Evolutionary conservation across 2,888 invertebrate genomes (phyloP).

Genomic region (Ichneumoninae sp.): DNA sequence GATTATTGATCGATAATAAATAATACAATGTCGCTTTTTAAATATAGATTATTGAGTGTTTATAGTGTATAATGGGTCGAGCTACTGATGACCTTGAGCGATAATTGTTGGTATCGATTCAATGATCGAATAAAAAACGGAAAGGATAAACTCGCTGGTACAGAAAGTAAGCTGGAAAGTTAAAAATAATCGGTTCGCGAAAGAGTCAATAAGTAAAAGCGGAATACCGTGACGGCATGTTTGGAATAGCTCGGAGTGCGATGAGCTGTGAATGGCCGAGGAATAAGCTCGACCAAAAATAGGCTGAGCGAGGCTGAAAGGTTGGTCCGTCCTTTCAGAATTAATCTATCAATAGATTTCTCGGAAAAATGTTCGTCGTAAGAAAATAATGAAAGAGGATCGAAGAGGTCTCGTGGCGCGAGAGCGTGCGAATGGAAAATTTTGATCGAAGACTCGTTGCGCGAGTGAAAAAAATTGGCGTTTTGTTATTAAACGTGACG

Average conservation of each 20-base stretch:
- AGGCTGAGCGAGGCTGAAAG: constrained; percentile 7
- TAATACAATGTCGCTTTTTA: too few relatives aligned
- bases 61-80: neutral
- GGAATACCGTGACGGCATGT: constrained; percentile 10
- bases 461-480: constrained; percentile 19
- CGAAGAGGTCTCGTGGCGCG: neutral
- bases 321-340: constrained; percentile 24
- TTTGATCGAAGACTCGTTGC: neutral
- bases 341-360: constrained; percentile 50
- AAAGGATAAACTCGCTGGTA: neutral
- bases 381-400: neutral
- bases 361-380: constrained; percentile 25
- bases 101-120: neutral
- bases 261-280: constrained; percentile 23
- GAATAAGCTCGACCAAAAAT: constrained; percentile 27
- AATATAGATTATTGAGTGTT: neutral
- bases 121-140: neutral
- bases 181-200: neutral
- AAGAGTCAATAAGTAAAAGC: neutral
- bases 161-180: neutral
- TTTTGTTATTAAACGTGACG: constrained; percentile 3
- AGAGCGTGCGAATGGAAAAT: neutral
- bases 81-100: neutral
- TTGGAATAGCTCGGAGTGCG: constrained; percentile 28
- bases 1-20: too few relatives aligned